Base-by-base conservation (phyloP, 2,888 invertebrate species). In the Polymixis lichenea region DNA sequence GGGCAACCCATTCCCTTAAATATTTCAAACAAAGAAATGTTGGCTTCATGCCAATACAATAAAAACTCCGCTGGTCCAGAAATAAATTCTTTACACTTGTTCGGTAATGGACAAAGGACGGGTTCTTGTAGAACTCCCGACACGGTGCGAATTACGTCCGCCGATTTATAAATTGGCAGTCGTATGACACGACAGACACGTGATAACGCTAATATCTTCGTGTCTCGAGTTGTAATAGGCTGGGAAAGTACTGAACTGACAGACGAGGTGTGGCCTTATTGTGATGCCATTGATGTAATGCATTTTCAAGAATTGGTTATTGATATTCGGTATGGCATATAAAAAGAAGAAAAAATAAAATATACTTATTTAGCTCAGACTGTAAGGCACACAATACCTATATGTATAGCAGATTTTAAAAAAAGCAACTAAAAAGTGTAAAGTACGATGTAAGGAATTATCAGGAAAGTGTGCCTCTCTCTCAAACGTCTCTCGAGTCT, bases 131-230 rank as follows among this genome's bases (percentile, higher is more conserved):
- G 58, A 72, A 67, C 65, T 64, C 43, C 43, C 77, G 66, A 58
- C 46, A 65, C 65, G 49, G 62, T 68, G 78, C 51, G 68, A 82
- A 83, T 79, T 72, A 75, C 87, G 84, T 92, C 92, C 93, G 93
- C 86, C 89, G 76, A 92, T 93, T 92, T 91, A 78, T 87, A 75
- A 89, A 91, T 92, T 92, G 91, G 80, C 87, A 87, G 55, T 85
- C 78, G 62, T 76, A 55, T 58, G 72, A 74, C 15, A 56, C 49
- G 71, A 28, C 11, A 17, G 58, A 49, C 56, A 72, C 75, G 64
- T 73, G 77, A 66, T 66, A 53, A 32, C 58, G 55, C 74, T 64
- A 43, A 56, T 55, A 70, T 62, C 53, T 46, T 43, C 25, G 19
- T 46, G 51, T 32, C 15, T 56, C 58, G 28, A n/a, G n/a, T 70